Evolutionary conservation across 2,888 invertebrate genomes (phyloP), one percentile per base, ranked within the genome.

Genomic region (Dendrolimus houi): DNA sequence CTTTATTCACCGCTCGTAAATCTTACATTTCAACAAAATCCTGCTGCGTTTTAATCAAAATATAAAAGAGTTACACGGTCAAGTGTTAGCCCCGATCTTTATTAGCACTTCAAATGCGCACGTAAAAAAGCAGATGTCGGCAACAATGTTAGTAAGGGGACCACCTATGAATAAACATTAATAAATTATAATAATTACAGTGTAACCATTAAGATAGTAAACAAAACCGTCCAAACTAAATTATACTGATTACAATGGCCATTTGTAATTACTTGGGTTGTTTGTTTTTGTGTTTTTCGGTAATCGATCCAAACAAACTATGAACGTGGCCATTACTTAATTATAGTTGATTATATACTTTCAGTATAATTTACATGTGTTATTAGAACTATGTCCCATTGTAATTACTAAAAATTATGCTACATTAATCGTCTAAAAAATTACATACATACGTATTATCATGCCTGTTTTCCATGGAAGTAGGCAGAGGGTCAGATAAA

Each of bases 1-100:
- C 83, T 85, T 84, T 76, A 85, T 85, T 81, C 83, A 75, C 56
- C 64, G 14, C 62, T 68, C 77, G 69, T 81, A 76, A 75, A 77
- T 81, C 78, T 75, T 69, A 58, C 54, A 10, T 62, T 66, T 64
- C 64, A 68, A 68, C 62, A 55, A 60, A 53, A 58, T 60, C 68
- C 64, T 58, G 63, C 69, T 62, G 68, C 29, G 63, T 69, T 67
- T 62, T 73, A 64, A 75, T 77, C 73, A 70, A 66, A 68, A 70
- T 59, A 61, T 60, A 56, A 53, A 56, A 53, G 56, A 56, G 41
- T 56, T 47, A 47, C 47, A 47, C 47, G 47, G 12, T 47, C 47
- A 10, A 47, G 3, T 47, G 47, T 47, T 9, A 9, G 47, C 9
- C 47, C 6, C 47, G 47, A 3, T 10, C 47, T 47, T 47, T 47